phyloP scores from a whole-genome alignment of 2,113 vertebrate genomes.

The Phasianus colchicus region DNA sequence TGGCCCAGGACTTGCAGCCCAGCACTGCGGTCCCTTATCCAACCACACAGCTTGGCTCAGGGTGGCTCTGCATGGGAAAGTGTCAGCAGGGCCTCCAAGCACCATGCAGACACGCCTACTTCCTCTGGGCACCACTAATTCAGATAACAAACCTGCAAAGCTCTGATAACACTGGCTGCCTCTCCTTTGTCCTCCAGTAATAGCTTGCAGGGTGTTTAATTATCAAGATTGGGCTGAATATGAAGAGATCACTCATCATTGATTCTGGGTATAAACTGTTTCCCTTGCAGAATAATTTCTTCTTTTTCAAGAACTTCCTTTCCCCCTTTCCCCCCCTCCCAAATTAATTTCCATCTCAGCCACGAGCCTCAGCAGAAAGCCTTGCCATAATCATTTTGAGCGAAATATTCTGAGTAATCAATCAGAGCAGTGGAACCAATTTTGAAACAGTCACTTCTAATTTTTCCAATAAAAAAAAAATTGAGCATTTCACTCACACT shows the following conservation, averaged over 20 bases:
- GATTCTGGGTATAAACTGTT: not conserved
- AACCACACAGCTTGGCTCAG: not conserved
- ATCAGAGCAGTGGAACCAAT: conserved; percentile 57
- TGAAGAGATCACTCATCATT: not conserved
- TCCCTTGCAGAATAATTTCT: not conserved
- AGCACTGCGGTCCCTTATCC: rapidly evolving
- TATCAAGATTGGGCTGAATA: not conserved
- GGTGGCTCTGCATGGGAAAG: rapidly evolving
- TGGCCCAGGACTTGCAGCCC: not conserved
- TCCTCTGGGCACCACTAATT: not conserved
- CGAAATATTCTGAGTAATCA: conserved; percentile 63
- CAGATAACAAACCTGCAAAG: not conserved
- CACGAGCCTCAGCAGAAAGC: conserved; percentile 16
- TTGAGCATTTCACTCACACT: conserved; percentile 14
- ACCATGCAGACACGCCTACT: not conserved
- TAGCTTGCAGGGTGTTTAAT: not conserved
- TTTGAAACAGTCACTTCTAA: conserved; percentile 60
- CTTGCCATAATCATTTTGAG: conserved; percentile 33
- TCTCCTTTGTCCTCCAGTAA: conserved; percentile 8
- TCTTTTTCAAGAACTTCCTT: not conserved
- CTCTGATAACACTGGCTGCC: not conserved
- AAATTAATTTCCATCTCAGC: conserved; percentile 29
- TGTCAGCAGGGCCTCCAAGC: not conserved
- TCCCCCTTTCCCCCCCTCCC: not conserved
- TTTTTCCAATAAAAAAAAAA: conserved; percentile 56